A percentile compares a stretch with the other conserved stretches of the same genome.
Evolutionary conservation across 2,113 vertebrate species (phyloP).

Genomic region (Embiotoca jacksoni): DNA sequence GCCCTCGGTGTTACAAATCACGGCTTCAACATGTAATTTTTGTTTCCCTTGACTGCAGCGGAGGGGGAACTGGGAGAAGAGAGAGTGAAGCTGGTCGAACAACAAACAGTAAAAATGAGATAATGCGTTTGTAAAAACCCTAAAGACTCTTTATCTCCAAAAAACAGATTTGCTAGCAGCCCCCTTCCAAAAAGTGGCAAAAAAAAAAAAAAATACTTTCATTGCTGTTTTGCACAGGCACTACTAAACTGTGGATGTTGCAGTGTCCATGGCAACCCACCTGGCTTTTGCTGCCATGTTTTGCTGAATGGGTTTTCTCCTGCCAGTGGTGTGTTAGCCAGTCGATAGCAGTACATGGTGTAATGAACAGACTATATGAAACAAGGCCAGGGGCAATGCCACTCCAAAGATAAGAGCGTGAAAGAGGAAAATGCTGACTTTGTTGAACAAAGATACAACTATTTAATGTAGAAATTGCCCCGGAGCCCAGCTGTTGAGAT

Average conservation of each 20-base stretch:
- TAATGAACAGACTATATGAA: conserved; percentile 55
- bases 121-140: conserved; percentile 63
- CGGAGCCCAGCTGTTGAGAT: conserved; percentile 26
- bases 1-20: conserved; percentile 17
- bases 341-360: conserved; percentile 47
- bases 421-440: conserved; percentile 63
- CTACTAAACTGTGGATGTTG: conserved; percentile 21
- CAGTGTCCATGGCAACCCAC: conserved; percentile 71
- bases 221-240: conserved; percentile 25
- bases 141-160: conserved; percentile 72
- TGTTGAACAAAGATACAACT: conserved; percentile 63
- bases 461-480: conserved; percentile 54
- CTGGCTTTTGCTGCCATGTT: conserved; percentile 45
- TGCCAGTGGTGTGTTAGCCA: conserved; percentile 49
- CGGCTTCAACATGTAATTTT: conserved; percentile 16
- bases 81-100: conserved; percentile 58
- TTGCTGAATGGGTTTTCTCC: conserved; percentile 44
- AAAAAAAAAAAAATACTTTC: conserved; percentile 44
- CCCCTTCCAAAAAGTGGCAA: conserved; percentile 13
- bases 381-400: conserved; percentile 37
- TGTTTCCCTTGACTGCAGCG: conserved; percentile 23
- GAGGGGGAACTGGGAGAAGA: conserved; percentile 3
- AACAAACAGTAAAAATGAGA: conserved; percentile 49
- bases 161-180: conserved; percentile 52
- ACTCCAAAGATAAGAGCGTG: conserved; percentile 55